Percentiles rank a stretch among this genome's conserved stretches.
Evolutionary conservation across 2,113 vertebrate genomes (phyloP).

Genomic region (Odontesthes bonariensis): DNA sequence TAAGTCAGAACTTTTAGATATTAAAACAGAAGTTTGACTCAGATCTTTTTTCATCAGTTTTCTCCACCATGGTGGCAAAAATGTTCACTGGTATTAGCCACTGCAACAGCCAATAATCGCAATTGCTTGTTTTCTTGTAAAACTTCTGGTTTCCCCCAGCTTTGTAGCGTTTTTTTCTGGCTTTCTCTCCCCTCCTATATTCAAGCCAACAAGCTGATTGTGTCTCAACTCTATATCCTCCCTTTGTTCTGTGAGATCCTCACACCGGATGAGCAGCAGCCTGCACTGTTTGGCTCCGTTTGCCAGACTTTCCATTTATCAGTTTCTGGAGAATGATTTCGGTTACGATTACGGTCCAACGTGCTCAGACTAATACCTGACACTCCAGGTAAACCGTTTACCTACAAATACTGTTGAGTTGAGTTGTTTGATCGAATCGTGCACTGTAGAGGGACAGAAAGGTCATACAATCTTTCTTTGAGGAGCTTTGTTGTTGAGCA

Average conservation of each 20-base stretch:
- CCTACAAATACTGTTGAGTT: conserved; percentile 7
- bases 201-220: not conserved
- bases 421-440: not conserved
- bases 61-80: not conserved
- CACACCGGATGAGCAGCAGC: conserved; percentile 3
- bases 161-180: not conserved
- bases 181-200: conserved; percentile 9
- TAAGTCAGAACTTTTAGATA: not conserved
- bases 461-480: no score
- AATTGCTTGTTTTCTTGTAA: not conserved
- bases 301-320: not conserved
- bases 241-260: conserved; percentile 4
- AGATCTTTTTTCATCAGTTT: no score
- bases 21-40: not conserved
- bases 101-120: no score
- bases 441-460: not conserved
- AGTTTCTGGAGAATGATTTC: not conserved
- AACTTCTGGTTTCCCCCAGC: no score
- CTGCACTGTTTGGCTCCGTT: not conserved
- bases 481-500: no score
- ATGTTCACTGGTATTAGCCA: no score
- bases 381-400: not conserved
- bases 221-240: not conserved
- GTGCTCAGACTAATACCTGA: conserved; percentile 43
- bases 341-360: not conserved